Evolutionary conservation across 2,113 vertebrate species (phyloP).

Genomic region (Oreochromis niloticus): DNA sequence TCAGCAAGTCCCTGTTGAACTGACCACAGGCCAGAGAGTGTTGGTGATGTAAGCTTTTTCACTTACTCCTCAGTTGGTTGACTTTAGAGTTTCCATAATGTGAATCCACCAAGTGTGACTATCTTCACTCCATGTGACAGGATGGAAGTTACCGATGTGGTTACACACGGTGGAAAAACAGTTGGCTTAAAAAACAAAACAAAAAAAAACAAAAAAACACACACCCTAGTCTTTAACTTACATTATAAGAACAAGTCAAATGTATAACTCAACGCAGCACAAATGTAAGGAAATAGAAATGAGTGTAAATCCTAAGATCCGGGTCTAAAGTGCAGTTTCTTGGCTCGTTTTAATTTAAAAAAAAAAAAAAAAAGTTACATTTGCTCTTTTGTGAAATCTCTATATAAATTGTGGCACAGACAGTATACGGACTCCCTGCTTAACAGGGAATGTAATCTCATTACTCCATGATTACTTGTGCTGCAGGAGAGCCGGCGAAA

Average conservation of each 20-base stretch:
- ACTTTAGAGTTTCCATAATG: not conserved
- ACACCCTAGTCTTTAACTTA: not conserved
- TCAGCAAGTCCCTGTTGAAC: not conserved
- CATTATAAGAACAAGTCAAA: not conserved
- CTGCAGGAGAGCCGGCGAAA: slow-evolving; percentile 1
- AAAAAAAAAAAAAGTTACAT: not conserved
- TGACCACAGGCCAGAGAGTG: not conserved
- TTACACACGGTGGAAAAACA: not conserved
- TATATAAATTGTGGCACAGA: no score
- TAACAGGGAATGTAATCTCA: not conserved
- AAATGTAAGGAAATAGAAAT: not conserved
- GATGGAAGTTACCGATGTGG: not conserved
- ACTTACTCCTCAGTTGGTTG: not conserved
- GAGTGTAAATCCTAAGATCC: not conserved
- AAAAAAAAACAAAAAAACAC: no score
- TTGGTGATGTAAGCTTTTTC: not conserved
- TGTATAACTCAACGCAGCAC: not conserved
- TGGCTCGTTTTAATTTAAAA: not conserved
- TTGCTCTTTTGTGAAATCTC: not conserved
- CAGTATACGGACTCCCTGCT: not conserved
- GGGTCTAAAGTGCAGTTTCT: not conserved
- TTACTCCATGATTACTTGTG: not conserved
- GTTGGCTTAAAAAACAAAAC: not conserved
- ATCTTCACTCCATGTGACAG: not conserved
- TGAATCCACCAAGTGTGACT: not conserved